Percentiles rank a stretch among this genome's conserved stretches.
These are phyloP conservation scores for Cinara cedri DNA, from an alignment of 2,888 invertebrate species.

Conservation along the genomic window DNA sequence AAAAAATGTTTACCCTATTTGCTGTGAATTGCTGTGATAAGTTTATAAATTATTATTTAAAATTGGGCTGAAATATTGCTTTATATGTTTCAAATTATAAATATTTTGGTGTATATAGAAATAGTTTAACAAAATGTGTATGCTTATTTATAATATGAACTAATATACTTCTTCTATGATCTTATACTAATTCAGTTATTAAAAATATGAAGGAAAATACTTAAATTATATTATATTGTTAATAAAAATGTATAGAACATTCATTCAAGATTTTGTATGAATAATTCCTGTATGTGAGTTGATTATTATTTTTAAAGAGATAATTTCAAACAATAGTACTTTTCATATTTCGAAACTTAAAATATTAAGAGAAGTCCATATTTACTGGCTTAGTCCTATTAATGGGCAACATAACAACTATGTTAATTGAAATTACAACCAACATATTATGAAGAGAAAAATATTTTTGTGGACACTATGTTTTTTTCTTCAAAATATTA, in stretches of 20 bases:
- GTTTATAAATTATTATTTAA: constrained; percentile 18
- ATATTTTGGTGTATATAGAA: constrained; percentile 47
- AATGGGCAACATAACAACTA: no score
- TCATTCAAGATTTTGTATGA: constrained; percentile 23
- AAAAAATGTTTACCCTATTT: no score
- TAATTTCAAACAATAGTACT: background rate
- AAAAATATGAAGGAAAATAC: constrained; percentile 11
- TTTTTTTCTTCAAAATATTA: no score
- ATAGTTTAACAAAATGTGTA: constrained; percentile 50
- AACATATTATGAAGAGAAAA: no score
- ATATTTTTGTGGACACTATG: no score
- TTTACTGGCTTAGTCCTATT: background rate
- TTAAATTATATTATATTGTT: background rate
- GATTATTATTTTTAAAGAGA: background rate
- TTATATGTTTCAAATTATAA: constrained; percentile 43
- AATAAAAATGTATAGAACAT: constrained; percentile 37
- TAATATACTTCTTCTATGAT: constrained; percentile 46
- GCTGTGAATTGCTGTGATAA: background rate
- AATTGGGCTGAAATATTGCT: constrained; percentile 32
- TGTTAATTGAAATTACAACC: no score
- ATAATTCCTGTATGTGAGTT: background rate
- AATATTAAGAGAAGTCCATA: background rate
- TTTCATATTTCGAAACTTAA: no score
- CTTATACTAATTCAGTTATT: constrained; percentile 49
- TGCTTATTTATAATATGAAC: constrained; percentile 53